Percentiles rank a stretch among this genome's conserved stretches.
phyloP scores from a whole-genome alignment of 2,113 vertebrate species.

The Seriola aureovittata region DNA sequence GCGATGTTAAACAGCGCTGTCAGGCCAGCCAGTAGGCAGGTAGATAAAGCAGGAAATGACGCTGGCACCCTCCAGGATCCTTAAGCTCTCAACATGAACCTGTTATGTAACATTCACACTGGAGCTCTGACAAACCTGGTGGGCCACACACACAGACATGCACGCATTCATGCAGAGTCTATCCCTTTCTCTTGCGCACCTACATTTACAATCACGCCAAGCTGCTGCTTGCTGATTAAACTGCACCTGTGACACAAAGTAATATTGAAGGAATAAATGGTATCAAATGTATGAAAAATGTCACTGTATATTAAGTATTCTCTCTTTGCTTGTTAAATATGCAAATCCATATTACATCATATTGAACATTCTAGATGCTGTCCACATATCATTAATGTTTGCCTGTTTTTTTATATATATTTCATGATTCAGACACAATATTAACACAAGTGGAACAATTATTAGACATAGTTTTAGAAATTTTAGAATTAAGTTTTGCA shows the following conservation, averaged over 20 bases:
- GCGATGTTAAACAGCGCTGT: constrained; percentile 55
- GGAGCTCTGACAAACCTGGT: constrained; percentile 48
- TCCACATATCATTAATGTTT: background rate
- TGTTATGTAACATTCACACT: constrained; percentile 67
- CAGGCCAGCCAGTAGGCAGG: constrained; percentile 54
- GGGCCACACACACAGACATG: constrained; percentile 41
- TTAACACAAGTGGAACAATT: constrained; percentile 15
- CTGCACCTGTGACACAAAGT: constrained; percentile 22
- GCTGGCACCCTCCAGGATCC: constrained; percentile 64
- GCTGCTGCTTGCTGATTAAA: constrained; percentile 11
- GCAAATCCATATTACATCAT: constrained; percentile 8
- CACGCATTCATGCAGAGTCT: constrained; percentile 44
- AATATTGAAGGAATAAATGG: constrained; percentile 3
- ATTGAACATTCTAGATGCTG: background rate
- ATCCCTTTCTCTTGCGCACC: constrained; percentile 32
- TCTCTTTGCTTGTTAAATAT: constrained; percentile 4
- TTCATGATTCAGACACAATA: background rate
- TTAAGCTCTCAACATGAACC: constrained; percentile 74
- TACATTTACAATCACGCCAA: constrained; percentile 19
- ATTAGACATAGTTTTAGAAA: background rate
- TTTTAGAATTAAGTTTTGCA: background rate
- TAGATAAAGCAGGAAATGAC: constrained; percentile 75
- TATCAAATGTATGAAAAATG: background rate
- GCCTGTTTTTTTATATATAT: background rate
- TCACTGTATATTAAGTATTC: background rate